Base-by-base conservation (phyloP, 2,888 invertebrate species). In the Diplolepis rosae region DNA sequence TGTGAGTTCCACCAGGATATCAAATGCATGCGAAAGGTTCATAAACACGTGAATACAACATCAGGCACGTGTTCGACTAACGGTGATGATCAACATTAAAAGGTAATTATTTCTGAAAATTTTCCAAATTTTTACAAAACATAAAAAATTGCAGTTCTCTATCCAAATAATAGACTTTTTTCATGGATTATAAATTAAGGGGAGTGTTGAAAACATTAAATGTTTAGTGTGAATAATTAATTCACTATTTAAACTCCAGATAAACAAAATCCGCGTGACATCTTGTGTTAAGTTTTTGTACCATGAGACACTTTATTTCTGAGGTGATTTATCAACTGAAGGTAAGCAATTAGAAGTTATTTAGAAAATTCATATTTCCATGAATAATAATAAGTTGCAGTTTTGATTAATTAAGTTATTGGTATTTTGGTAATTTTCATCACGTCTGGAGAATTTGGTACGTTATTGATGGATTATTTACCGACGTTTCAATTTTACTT, bases 1-100 rank as follows among this genome's bases (percentile, higher is more conserved):
- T 67, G 74, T 68, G 71, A 74, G 69, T 70, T 74, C 69, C 69
- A 22, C 51, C 39, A 35, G 56, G 22, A 39, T 35, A 61, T 39
- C n/a, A 61, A 61, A 61, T 7, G 39, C 61, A 42, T 61, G 61
- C 61, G 27, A 27, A 61, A 39, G 27, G 24, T 61, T 61, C 39
- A 39, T 11, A 24, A 28, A 61, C 61, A 61, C 39, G 61, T 42
- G 35, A 61, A 61, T 39, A 13, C n/a, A 61, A 39, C 61, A 48
- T 22, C 22, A 22, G 48, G 18, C 48, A 61, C 61, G 61, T 61
- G 61, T 27, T 39, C n/a, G 13, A 18, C 9, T 35, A 48, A 22
- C 18, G 48, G 48, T n/a, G 22, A 4, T 48, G 48, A 48, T 48
- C n/a, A n/a, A n/a, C n/a, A n/a, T n/a, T n/a, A n/a, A n/a, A n/a